Evolutionary conservation across 2,113 vertebrate species (phyloP).

Genomic region (Pleuronectes platessa): DNA sequence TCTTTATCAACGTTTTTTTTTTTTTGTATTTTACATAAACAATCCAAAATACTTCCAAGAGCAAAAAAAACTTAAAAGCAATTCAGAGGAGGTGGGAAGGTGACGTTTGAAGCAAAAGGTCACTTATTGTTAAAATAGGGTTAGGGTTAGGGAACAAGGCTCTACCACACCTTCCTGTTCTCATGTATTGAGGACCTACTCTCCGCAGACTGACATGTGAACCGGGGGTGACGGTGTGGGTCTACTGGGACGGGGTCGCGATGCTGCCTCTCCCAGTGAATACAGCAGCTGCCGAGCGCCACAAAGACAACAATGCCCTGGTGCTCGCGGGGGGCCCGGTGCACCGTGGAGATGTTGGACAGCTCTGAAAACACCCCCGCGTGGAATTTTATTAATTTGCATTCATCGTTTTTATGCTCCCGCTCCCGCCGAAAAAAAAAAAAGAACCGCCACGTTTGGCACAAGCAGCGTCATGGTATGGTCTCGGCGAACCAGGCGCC

Average conservation of each 20-base stretch:
- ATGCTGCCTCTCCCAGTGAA: conserved; percentile 50
- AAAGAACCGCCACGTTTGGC: conserved; percentile 41
- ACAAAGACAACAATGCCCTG: conserved; percentile 76
- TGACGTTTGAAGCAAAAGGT: no score
- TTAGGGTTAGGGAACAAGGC: not conserved
- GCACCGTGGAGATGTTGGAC: conserved; percentile 62
- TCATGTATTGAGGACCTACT: not conserved
- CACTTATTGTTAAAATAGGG: no score
- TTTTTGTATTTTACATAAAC: not conserved
- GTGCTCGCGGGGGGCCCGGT: conserved; percentile 37
- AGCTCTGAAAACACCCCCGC: conserved; percentile 68
- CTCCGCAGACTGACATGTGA: conserved; percentile 2
- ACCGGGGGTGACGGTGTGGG: conserved; percentile 43
- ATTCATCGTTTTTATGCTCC: conserved; percentile 67
- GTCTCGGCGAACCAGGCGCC: not conserved
- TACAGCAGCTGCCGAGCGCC: conserved; percentile 76
- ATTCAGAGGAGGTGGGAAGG: conserved; percentile 1
- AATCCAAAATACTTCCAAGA: conserved; percentile 12
- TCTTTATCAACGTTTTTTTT: conserved; percentile 33
- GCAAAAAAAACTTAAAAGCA: not conserved
- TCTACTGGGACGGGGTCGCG: conserved; percentile 19
- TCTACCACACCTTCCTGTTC: no score
- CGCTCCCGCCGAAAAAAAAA: conserved; percentile 37
- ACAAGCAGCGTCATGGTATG: conserved; percentile 38
- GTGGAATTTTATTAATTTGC: conserved; percentile 73